These are phyloP conservation scores for Drosophila monieri DNA, from an alignment of 2,888 invertebrate species.

Conservation along the genomic window DNA sequence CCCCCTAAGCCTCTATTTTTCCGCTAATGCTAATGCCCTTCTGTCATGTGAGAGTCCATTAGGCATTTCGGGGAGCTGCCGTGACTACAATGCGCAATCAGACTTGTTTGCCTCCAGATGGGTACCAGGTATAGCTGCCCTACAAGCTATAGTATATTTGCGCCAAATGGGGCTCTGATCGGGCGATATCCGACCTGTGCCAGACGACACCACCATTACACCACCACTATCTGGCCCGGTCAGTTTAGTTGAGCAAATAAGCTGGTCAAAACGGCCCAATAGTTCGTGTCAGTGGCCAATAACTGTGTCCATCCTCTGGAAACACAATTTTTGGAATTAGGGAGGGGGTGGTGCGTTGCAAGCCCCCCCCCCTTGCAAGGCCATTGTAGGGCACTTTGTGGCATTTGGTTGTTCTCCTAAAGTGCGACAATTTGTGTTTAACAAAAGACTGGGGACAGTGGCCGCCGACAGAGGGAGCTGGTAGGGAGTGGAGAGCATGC, in stretches of 20 bases:
- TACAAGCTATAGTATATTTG: background rate
- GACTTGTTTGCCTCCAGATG: slow-evolving; percentile 25
- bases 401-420: slow-evolving; percentile 38
- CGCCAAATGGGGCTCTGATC: slow-evolving; percentile 8
- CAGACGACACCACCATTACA: slow-evolving; percentile 18
- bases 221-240: slow-evolving; percentile 9
- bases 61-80: slow-evolving; percentile 15
- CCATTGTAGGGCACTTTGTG: slow-evolving; percentile 1
- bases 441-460: slow-evolving; percentile 41
- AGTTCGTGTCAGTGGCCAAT: slow-evolving; percentile 50
- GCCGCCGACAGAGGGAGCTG: slow-evolving; percentile 20
- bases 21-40: slow-evolving; percentile 11
- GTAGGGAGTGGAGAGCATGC: background rate
- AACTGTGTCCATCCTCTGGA: too few relatives aligned
- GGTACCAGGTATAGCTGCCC: background rate
- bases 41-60: slow-evolving; percentile 47
- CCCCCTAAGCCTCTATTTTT: background rate
- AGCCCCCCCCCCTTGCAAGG: background rate
- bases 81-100: slow-evolving; percentile 48
- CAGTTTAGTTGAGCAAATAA: slow-evolving; percentile 49
- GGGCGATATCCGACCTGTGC: slow-evolving; percentile 20
- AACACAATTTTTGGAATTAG: too few relatives aligned
- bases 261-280: background rate
- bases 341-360: background rate
- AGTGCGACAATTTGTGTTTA: slow-evolving; percentile 71